These are phyloP conservation scores for Menidia beryllina DNA, from an alignment of 2,113 vertebrate genomes.

Conservation along the genomic window DNA sequence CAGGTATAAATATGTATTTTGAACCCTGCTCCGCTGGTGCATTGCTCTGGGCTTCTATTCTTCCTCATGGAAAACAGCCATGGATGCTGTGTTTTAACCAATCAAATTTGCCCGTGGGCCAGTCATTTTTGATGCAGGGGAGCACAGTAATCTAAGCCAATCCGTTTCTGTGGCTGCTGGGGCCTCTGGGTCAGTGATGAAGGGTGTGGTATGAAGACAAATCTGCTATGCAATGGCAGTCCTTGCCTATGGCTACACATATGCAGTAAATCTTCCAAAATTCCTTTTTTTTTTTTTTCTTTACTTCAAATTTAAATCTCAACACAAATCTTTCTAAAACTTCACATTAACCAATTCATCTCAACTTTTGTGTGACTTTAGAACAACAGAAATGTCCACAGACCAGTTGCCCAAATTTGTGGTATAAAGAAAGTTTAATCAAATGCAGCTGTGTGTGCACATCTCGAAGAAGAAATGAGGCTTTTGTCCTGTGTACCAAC, in stretches of 20 bases:
- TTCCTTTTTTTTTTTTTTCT: constrained; percentile 40
- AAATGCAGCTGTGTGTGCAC: too few species aligned
- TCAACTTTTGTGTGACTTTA: background rate
- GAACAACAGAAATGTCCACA: too few species aligned
- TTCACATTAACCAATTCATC: background rate
- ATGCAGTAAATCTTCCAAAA: constrained; percentile 80
- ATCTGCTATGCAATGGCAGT: constrained; percentile 69
- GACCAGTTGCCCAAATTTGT: too few species aligned
- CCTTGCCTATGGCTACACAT: constrained; percentile 79
- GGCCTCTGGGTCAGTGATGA: constrained; percentile 73
- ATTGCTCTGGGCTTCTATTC: constrained; percentile 60
- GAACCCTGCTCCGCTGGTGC: constrained; percentile 50
- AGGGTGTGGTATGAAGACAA: constrained; percentile 71
- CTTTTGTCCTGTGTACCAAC: too few species aligned
- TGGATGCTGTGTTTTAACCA: constrained; percentile 82
- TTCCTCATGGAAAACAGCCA: constrained; percentile 76
- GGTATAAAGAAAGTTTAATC: too few species aligned
- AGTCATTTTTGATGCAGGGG: constrained; percentile 74
- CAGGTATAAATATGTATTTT: constrained; percentile 79
- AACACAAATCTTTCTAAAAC: constrained; percentile 57
- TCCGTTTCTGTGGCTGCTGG: constrained; percentile 83
- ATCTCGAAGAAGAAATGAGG: too few species aligned
- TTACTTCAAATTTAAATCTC: constrained; percentile 66
- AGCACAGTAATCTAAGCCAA: constrained; percentile 86
- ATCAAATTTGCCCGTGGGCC: constrained; percentile 87